These are phyloP conservation scores for Calidris pugnax DNA, from an alignment of 2,113 vertebrate genomes.

Conservation along the genomic window DNA sequence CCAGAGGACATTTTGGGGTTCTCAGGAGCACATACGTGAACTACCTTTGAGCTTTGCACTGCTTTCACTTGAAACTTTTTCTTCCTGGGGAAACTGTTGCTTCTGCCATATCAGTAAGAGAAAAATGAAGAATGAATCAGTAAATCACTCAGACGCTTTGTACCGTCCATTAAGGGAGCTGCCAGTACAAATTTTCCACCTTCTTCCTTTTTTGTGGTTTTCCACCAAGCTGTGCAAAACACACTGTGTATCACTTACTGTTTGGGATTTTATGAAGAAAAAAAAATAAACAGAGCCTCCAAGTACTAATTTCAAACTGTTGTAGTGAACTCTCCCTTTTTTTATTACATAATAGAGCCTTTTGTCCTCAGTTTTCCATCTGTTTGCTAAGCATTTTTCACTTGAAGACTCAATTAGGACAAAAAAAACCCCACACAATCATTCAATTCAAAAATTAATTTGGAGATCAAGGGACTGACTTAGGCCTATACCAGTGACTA, in stretches of 20 bases:
- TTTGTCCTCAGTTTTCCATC: constrained; percentile 76
- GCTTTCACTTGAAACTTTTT: neutral
- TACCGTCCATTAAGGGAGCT: neutral
- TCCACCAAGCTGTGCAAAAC: constrained; percentile 45
- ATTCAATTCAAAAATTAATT: constrained; percentile 85
- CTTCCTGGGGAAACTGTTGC: neutral
- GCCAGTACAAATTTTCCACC: neutral
- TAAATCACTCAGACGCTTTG: neutral
- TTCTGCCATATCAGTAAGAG: neutral
- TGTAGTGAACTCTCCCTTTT: constrained; percentile 62
- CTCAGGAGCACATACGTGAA: neutral
- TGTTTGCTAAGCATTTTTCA: constrained; percentile 81
- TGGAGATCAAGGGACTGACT: constrained; percentile 82
- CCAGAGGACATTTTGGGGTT: neutral
- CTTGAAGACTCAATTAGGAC: constrained; percentile 79
- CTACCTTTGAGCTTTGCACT: neutral
- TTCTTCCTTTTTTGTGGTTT: constrained; percentile 18
- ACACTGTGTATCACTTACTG: constrained; percentile 2
- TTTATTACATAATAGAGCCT: constrained; percentile 68
- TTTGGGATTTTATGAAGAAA: constrained; percentile 8
- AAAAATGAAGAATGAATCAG: neutral
- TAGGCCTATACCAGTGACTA: constrained; percentile 77
- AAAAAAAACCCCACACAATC: constrained; percentile 65
- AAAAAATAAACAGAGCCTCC: neutral
- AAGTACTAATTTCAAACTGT: constrained; percentile 74